phyloP scores from a whole-genome alignment of 2,113 vertebrate genomes.

The Platichthys flesus region DNA sequence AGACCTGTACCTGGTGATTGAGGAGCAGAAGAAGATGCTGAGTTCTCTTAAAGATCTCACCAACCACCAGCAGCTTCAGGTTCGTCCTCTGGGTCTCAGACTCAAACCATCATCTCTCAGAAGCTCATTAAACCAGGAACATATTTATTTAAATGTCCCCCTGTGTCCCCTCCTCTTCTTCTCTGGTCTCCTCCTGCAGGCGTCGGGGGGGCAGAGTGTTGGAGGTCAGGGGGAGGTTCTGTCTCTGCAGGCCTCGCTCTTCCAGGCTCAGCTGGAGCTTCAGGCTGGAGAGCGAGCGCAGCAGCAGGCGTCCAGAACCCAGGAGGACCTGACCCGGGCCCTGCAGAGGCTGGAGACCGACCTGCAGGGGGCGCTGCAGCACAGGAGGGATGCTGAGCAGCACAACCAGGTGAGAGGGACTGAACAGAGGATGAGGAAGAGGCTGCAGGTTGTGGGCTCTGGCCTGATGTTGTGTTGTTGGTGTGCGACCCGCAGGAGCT shows the following conservation, averaged over 20 bases:
- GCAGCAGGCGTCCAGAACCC: slow-evolving; percentile 80
- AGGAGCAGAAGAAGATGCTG: slow-evolving; percentile 89
- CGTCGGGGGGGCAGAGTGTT: slow-evolving; percentile 48
- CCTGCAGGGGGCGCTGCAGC: slow-evolving; percentile 82
- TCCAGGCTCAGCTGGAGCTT: slow-evolving; percentile 90
- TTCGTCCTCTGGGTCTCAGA: slow-evolving; percentile 52
- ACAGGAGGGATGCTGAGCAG: slow-evolving; percentile 85
- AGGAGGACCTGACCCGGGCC: slow-evolving; percentile 80
- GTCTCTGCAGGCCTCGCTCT: slow-evolving; percentile 86
- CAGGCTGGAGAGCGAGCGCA: slow-evolving; percentile 84
- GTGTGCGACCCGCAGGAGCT: slow-evolving; percentile 83
- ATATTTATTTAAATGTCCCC: background rate
- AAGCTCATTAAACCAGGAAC: too few relatives aligned
- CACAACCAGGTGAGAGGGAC: slow-evolving; percentile 86
- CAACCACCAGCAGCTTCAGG: slow-evolving; percentile 85
- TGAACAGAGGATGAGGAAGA: background rate
- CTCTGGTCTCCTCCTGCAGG: slow-evolving; percentile 32
- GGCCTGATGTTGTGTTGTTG: too few relatives aligned
- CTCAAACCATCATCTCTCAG: too few relatives aligned
- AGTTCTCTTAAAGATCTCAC: slow-evolving; percentile 86
- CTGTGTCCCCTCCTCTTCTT: background rate
- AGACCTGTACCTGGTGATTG: slow-evolving; percentile 86
- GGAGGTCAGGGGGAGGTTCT: slow-evolving; percentile 82
- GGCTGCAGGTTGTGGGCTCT: too few relatives aligned
- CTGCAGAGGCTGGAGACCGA: slow-evolving; percentile 82